Evolutionary conservation across 2,888 invertebrate genomes (phyloP).

Genomic region (Luffia ferchaultella): DNA sequence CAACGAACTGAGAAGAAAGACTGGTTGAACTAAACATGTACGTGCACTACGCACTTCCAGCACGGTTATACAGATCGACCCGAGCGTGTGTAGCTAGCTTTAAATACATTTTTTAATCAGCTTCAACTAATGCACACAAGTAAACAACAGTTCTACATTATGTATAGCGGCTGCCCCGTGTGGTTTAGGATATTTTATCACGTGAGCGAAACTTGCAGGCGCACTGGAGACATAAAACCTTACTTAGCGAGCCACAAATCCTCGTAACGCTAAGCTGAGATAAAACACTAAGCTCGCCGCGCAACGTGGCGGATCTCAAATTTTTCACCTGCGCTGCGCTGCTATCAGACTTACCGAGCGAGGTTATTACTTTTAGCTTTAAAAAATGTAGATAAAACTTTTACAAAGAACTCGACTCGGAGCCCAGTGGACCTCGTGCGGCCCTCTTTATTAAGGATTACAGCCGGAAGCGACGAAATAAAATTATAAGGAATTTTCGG

Average conservation of each 20-base stretch:
- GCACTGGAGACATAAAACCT: constrained; percentile 59
- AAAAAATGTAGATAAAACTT: background rate
- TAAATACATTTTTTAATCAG: background rate
- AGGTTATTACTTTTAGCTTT: background rate
- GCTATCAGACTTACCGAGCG: constrained; percentile 5
- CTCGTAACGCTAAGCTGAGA: constrained; percentile 64
- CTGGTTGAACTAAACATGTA: background rate
- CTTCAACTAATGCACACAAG: background rate
- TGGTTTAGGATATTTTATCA: constrained; percentile 27
- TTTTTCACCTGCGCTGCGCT: constrained; percentile 51
- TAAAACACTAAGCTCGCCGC: constrained; percentile 60
- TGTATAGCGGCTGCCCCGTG: background rate
- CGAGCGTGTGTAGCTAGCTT: background rate
- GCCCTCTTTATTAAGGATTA: background rate
- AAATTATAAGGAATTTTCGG: background rate
- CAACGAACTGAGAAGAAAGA: background rate
- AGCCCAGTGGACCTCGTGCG: background rate
- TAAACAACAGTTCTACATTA: background rate
- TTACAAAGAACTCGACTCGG: background rate
- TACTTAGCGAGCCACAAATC: constrained; percentile 64
- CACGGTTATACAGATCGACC: no score
- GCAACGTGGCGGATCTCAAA: constrained; percentile 49
- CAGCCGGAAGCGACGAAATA: background rate
- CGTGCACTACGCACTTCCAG: background rate
- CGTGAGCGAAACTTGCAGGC: constrained; percentile 47